A percentile compares a stretch with the other conserved stretches of the same genome.
Conservation (phyloP, 2,797 vertebrate genomes). For the Helarctos malayanus region DNA sequence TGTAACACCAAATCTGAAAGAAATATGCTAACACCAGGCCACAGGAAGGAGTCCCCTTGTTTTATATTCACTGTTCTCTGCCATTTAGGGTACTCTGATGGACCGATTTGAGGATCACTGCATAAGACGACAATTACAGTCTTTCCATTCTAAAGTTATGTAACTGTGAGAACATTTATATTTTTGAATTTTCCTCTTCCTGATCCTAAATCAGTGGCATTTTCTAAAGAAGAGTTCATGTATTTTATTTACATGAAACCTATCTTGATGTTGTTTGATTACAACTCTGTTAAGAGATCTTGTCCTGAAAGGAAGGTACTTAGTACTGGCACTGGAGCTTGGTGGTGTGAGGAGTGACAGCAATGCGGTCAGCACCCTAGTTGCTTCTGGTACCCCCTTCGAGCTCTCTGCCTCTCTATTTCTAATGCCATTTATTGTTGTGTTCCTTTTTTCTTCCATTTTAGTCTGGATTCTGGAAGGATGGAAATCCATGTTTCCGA, state of each 20-base stretch:
- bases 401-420: neutral
- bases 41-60: neutral
- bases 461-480: conserved; percentile 20
- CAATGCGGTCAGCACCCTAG: neutral
- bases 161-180: neutral
- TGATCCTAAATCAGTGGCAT: neutral
- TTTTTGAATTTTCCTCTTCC: neutral
- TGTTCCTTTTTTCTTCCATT: neutral
- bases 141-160: neutral
- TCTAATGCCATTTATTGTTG: neutral
- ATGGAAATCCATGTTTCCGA: conserved; percentile 65
- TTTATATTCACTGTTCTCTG: neutral
- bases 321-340: neutral
- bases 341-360: neutral
- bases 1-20: neutral
- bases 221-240: neutral
- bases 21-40: neutral
- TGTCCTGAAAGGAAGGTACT: neutral
- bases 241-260: neutral
- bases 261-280: neutral
- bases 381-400: neutral
- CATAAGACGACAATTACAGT: neutral
- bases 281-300: neutral
- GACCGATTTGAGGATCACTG: neutral
- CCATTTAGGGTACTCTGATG: neutral